Evolutionary conservation across 2,113 vertebrate genomes (phyloP).

Genomic region (Tyto alba): DNA sequence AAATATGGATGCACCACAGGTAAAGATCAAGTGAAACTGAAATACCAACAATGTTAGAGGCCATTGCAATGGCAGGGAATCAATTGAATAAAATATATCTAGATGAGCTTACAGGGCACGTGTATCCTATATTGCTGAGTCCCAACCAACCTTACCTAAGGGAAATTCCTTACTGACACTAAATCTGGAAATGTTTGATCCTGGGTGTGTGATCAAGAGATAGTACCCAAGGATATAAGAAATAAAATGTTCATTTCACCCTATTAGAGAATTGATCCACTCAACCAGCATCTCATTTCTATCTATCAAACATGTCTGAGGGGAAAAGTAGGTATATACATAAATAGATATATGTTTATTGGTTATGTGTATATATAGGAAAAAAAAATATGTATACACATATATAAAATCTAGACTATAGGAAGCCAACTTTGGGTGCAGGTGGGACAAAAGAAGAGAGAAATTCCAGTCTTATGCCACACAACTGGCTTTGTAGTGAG

Average conservation of each 20-base stretch:
- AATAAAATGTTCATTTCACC: not conserved
- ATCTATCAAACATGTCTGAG: not conserved
- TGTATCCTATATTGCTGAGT: not conserved
- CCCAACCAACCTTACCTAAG: not conserved
- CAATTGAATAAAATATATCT: not conserved
- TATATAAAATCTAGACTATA: not conserved
- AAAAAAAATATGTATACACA: not conserved
- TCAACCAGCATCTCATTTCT: not conserved
- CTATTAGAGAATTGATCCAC: not conserved
- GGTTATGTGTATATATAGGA: not conserved
- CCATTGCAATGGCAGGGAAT: not conserved
- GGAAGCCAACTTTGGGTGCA: not conserved
- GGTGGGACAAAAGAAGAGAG: not conserved
- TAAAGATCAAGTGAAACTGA: constrained; percentile 20
- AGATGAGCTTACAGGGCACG: not conserved
- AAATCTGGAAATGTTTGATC: not conserved
- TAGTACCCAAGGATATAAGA: not conserved
- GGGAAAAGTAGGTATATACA: not conserved
- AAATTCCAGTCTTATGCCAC: not conserved
- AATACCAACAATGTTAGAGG: not conserved
- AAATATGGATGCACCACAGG: constrained; percentile 5
- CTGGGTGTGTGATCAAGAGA: not conserved
- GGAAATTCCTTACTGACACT: not conserved
- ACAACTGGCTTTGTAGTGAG: not conserved
- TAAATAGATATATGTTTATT: not conserved